These are phyloP conservation scores for Paraescarpia echinospica DNA, from an alignment of 1,140 invertebrate species.

Conservation along the genomic window DNA sequence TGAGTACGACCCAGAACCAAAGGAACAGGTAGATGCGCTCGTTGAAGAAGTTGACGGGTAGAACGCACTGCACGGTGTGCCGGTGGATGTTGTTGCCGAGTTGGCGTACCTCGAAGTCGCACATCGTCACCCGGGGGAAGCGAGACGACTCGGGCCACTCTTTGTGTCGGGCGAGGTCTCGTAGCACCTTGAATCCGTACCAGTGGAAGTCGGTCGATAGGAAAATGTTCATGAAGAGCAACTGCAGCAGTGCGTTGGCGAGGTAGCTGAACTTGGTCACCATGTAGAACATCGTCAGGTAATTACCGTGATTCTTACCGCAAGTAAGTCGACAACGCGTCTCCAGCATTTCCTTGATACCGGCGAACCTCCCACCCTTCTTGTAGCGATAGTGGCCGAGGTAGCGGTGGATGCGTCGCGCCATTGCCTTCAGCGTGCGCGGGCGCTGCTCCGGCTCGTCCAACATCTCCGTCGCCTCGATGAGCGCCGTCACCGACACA, in stretches of 20 bases:
- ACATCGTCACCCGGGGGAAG: constrained; percentile 61
- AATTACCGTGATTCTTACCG: constrained; percentile 61
- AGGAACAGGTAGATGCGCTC: constrained; percentile 63
- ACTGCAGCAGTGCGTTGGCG: constrained; percentile 32
- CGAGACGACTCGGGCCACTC: constrained; percentile 47
- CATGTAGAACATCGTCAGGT: constrained; percentile 56
- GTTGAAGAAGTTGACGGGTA: constrained; percentile 63
- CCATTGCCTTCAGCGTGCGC: constrained; percentile 31
- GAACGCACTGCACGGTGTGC: constrained; percentile 58
- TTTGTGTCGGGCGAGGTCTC: constrained; percentile 42
- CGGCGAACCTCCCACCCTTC: constrained; percentile 48
- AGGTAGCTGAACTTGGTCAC: constrained; percentile 34
- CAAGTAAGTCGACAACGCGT: constrained; percentile 51
- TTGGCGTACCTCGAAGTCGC: constrained; percentile 54
- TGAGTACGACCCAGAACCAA: constrained; percentile 60
- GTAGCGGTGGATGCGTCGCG: constrained; percentile 39
- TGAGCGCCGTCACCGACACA: constrained; percentile 45
- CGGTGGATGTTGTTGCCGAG: constrained; percentile 57
- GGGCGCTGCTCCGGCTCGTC: constrained; percentile 24
- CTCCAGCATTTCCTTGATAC: constrained; percentile 49
- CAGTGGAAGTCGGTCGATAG: constrained; percentile 59
- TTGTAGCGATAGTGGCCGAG: constrained; percentile 54
- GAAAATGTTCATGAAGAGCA: constrained; percentile 34
- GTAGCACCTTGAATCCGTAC: constrained; percentile 56
- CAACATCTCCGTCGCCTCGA: constrained; percentile 26